Percentiles rank a stretch among this genome's conserved stretches.
Evolutionary conservation across 2,113 vertebrate species (phyloP).

Genomic region (Aptenodytes forsteri): DNA sequence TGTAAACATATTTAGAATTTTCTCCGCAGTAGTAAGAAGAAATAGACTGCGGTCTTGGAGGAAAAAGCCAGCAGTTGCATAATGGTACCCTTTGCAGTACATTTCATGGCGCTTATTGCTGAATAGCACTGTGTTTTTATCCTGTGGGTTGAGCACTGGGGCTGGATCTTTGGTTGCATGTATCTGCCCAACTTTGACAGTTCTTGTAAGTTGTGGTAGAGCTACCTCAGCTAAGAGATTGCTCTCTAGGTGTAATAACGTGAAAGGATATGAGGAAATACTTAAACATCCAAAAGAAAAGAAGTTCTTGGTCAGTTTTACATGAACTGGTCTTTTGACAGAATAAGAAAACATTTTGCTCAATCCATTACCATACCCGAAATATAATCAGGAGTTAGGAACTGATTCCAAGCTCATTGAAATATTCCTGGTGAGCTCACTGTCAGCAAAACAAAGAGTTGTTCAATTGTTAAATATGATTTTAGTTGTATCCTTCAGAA

Average conservation of each 20-base stretch:
- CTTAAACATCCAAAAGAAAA: neutral
- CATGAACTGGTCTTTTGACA: neutral
- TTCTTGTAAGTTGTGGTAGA: neutral
- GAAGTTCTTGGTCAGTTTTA: neutral
- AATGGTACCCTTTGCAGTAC: neutral
- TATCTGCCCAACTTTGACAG: no score
- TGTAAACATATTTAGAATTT: neutral
- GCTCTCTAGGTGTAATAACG: neutral
- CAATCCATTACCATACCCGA: neutral
- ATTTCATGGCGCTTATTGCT: neutral
- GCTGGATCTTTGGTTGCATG: neutral
- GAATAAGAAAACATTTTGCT: neutral
- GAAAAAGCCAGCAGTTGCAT: neutral
- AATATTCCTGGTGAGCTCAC: neutral
- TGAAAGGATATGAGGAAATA: neutral
- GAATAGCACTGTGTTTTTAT: fast-evolving
- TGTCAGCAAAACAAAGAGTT: neutral
- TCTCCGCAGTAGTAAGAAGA: neutral
- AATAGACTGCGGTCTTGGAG: neutral
- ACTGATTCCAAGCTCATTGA: neutral
- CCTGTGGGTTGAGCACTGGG: neutral
- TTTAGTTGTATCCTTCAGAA: neutral
- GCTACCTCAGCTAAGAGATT: neutral
- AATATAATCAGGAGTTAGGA: neutral
- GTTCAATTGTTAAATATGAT: neutral